These are phyloP conservation scores for Anableps anableps DNA, from an alignment of 2,797 vertebrate genomes.

Conservation along the genomic window DNA sequence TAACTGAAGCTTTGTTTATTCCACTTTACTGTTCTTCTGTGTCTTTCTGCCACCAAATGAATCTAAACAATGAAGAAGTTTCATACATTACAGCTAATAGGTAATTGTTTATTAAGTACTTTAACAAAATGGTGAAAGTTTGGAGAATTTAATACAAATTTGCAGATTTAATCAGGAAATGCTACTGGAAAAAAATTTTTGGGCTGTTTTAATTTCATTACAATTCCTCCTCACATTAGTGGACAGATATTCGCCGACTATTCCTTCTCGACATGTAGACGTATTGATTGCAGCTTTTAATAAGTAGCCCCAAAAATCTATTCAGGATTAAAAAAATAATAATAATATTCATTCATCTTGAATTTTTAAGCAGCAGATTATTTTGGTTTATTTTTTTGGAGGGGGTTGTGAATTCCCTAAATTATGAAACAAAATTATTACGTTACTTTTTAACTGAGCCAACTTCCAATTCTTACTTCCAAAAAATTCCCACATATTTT, in stretches of 20 bases:
- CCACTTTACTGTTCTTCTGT: background rate
- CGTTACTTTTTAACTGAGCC: background rate
- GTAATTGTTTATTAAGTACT: background rate
- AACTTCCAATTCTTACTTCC: background rate
- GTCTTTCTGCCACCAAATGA: background rate
- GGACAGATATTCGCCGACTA: background rate
- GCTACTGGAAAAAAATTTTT: background rate
- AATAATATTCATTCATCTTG: background rate
- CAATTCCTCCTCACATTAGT: background rate
- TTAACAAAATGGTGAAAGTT: background rate
- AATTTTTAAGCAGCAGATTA: background rate
- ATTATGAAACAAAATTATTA: background rate
- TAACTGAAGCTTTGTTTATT: background rate
- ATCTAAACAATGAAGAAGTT: background rate
- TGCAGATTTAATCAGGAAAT: background rate
- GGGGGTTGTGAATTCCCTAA: background rate
- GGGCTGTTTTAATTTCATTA: background rate
- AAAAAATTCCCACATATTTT: background rate
- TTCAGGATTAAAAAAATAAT: background rate
- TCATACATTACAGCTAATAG: background rate
- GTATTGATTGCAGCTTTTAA: background rate
- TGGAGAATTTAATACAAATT: background rate
- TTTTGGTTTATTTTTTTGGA: no score
- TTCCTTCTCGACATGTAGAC: no score
- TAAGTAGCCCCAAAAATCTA: background rate